Base-by-base conservation (phyloP, 2,113 vertebrate genomes). In the Peromyscus californicus region DNA sequence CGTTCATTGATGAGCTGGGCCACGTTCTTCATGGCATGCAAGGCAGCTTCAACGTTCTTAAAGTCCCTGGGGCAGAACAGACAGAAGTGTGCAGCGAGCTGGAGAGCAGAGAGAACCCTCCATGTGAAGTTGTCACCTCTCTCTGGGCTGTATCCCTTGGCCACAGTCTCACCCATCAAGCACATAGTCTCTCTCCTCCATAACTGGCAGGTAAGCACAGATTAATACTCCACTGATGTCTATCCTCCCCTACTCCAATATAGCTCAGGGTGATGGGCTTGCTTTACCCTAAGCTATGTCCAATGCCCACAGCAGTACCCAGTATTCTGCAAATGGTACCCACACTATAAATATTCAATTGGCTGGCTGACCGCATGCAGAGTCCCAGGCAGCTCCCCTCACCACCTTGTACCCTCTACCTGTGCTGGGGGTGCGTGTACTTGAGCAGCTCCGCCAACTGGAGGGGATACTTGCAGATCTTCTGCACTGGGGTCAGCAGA, bases 401-500 rank as follows among this genome's bases (percentile, higher is more conserved):
- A 39, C 69, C 9, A 11, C 57, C 54, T 42, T 3, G 15, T 8
- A 7, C 36, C 70, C n/a, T 93, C 61, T 97, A 97, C 97, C 99
- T 99, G 98, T 99, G 99, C 91, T 99, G 99, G 54, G 99, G 99
- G 94, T 99, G 99, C 61, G 99, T 99, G 98, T 99, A 99, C 94
- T 99, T 99, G 95, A 99, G 99, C 96, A 99, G 99, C 94, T 99
- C 99, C 0, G 99, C 99, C 97, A 99, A 98, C 84, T 99, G 99
- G 92, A 99, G 98, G 0, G 99, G 99, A 57, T 99, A 99, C 97
- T 99, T 99, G 99, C 99, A 99, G 98, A 99, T 99, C 98, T 99
- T 99, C 98, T 99, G 99, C 88, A 99, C 99, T 0, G 99, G 99
- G 0, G 99, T 99, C 95, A 99, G 99, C 97, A 99, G 98, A 98